A percentile compares a stretch with the other conserved stretches of the same genome.
phyloP scores from a whole-genome alignment of 2,888 invertebrate species.

The Lissonota sp. region DNA sequence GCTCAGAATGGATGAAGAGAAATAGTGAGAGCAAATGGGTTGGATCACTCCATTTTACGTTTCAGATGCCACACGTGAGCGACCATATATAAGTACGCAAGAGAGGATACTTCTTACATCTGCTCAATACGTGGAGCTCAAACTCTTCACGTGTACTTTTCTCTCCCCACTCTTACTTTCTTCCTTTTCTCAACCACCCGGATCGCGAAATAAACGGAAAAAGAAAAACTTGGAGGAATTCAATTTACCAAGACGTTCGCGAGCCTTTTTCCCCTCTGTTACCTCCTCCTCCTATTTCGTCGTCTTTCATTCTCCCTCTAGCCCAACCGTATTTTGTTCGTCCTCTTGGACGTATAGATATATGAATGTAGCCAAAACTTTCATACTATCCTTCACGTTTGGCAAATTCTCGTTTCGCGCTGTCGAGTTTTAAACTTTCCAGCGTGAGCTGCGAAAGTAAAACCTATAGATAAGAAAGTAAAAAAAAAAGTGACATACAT shows the following conservation, averaged over 20 bases:
- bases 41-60: conserved; percentile 24
- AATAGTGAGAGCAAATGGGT: not conserved
- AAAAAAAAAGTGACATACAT: not conserved
- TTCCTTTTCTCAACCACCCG: not conserved
- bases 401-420: conserved; percentile 43
- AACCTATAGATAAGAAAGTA: not conserved
- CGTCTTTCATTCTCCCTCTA: not conserved
- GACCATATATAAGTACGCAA: not conserved
- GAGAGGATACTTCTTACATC: conserved; percentile 16
- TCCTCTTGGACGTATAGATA: conserved; percentile 12
- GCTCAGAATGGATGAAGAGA: not conserved
- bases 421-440: conserved; percentile 39
- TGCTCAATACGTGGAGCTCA: not conserved
- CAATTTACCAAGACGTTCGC: conserved; percentile 56
- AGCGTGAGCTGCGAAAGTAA: conserved; percentile 13
- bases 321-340: conserved; percentile 5
- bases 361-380: conserved; percentile 43
- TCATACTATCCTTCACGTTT: conserved; percentile 45
- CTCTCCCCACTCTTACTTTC: not conserved
- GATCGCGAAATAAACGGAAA: conserved; percentile 45
- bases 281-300: not conserved
- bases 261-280: conserved; percentile 28
- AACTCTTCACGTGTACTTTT: not conserved
- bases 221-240: conserved; percentile 60
- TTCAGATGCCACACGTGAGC: conserved; percentile 33